These are phyloP conservation scores for Temnothorax unifasciatus DNA, from an alignment of 2,888 invertebrate species.

Conservation along the genomic window DNA sequence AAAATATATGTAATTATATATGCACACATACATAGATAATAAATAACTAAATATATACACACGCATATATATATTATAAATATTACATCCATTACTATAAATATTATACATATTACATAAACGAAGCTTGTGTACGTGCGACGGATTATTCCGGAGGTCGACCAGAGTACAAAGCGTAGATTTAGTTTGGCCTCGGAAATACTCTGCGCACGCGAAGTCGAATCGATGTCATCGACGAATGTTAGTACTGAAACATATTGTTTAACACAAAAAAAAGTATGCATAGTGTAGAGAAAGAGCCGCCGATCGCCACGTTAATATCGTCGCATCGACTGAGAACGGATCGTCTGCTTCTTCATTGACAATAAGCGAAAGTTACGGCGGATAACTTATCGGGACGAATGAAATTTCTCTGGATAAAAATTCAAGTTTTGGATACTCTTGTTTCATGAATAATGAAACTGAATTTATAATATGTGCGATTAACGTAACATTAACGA, in stretches of 20 bases:
- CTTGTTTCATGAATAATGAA: not conserved
- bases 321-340: slow-evolving; percentile 53
- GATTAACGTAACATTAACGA: slow-evolving; percentile 1
- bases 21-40: slow-evolving; percentile 18
- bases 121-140: slow-evolving; percentile 72
- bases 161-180: slow-evolving; percentile 85
- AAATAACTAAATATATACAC: not conserved
- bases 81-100: slow-evolving; percentile 51
- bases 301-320: slow-evolving; percentile 36
- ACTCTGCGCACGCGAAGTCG: slow-evolving; percentile 76
- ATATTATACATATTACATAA: slow-evolving; percentile 56
- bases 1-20: slow-evolving; percentile 15
- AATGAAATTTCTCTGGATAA: not conserved
- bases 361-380: slow-evolving; percentile 66
- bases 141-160: slow-evolving; percentile 82
- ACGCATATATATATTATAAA: slow-evolving; percentile 39
- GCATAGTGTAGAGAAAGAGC: slow-evolving; percentile 34
- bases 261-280: slow-evolving; percentile 26
- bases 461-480: not conserved
- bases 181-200: slow-evolving; percentile 83
- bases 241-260: slow-evolving; percentile 50
- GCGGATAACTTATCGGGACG: not conserved
- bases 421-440: slow-evolving; percentile 10
- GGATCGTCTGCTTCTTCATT: slow-evolving; percentile 58
- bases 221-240: slow-evolving; percentile 68